Percentiles rank a stretch among this genome's conserved stretches.
phyloP scores from a whole-genome alignment of 2,797 vertebrate species.

The Gobionotothen gibberifrons region DNA sequence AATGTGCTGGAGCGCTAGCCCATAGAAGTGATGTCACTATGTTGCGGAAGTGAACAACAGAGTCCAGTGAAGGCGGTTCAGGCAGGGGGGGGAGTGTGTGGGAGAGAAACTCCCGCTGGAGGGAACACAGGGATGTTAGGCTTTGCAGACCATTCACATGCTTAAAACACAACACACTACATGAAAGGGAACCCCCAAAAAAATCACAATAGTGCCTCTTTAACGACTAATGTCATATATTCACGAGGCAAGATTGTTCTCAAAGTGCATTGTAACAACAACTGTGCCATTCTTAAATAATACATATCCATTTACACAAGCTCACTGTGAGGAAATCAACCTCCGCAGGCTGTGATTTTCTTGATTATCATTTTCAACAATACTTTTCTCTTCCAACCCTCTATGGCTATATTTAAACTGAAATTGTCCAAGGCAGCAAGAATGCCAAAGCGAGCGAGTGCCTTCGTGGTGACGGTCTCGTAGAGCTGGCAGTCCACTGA shows the following conservation, averaged over 20 bases:
- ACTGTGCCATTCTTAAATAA: not conserved
- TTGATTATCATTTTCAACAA: constrained; percentile 28
- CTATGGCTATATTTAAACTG: constrained; percentile 37
- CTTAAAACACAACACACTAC: too few relatives aligned
- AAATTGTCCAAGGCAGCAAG: constrained; percentile 50
- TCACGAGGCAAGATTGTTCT: not conserved
- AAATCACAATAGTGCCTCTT: too few relatives aligned
- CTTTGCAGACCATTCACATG: too few relatives aligned
- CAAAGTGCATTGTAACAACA: not conserved
- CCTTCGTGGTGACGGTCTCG: constrained; percentile 47
- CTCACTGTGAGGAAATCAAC: constrained; percentile 7
- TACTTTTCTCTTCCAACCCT: constrained; percentile 34
- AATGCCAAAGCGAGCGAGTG: constrained; percentile 48
- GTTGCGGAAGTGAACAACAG: too few relatives aligned
- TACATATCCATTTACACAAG: not conserved
- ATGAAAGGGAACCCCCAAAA: too few relatives aligned
- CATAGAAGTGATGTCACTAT: too few relatives aligned
- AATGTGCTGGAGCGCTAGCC: too few relatives aligned
- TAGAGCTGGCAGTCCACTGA: constrained; percentile 47
- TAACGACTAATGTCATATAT: constrained; percentile 1
- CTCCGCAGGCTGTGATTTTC: not conserved
- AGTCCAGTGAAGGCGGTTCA: too few relatives aligned
- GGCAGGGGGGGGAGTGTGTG: too few relatives aligned
- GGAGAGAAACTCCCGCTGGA: too few relatives aligned
- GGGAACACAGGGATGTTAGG: too few relatives aligned